phyloP scores from a whole-genome alignment of 2,888 invertebrate genomes.

The Harmothoe impar region DNA sequence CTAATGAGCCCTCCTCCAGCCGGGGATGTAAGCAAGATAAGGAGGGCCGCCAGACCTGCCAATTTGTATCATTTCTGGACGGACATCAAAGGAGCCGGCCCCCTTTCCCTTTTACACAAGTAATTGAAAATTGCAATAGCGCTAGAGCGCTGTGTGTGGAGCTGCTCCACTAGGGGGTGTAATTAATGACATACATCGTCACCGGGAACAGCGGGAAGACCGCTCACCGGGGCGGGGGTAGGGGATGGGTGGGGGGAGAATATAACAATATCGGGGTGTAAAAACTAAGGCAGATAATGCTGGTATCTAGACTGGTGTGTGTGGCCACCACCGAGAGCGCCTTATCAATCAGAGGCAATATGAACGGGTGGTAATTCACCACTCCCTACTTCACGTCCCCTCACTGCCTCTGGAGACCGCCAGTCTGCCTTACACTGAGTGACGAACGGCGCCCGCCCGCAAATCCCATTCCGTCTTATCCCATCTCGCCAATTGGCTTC shows the following conservation, averaged over 20 bases:
- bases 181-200: constrained; percentile 35
- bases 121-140: constrained; percentile 52
- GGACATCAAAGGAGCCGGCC: constrained; percentile 6
- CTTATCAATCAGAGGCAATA: constrained; percentile 23
- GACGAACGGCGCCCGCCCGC: neutral
- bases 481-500: constrained; percentile 28
- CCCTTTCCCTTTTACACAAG: constrained; percentile 37
- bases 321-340: neutral
- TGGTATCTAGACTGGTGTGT: neutral
- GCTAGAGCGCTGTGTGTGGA: neutral
- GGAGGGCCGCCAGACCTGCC: constrained; percentile 36
- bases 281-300: neutral
- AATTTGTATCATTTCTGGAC: constrained; percentile 31
- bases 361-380: neutral
- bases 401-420: neutral
- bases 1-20: constrained; percentile 48
- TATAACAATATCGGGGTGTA: neutral
- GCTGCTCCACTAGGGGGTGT: neutral
- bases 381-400: neutral
- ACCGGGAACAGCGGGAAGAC: neutral
- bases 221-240: neutral
- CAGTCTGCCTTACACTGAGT: neutral
- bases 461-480: constrained; percentile 47
- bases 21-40: constrained; percentile 36
- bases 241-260: neutral